Base-by-base conservation (phyloP, 2,797 vertebrate genomes). In the Falco peregrinus region DNA sequence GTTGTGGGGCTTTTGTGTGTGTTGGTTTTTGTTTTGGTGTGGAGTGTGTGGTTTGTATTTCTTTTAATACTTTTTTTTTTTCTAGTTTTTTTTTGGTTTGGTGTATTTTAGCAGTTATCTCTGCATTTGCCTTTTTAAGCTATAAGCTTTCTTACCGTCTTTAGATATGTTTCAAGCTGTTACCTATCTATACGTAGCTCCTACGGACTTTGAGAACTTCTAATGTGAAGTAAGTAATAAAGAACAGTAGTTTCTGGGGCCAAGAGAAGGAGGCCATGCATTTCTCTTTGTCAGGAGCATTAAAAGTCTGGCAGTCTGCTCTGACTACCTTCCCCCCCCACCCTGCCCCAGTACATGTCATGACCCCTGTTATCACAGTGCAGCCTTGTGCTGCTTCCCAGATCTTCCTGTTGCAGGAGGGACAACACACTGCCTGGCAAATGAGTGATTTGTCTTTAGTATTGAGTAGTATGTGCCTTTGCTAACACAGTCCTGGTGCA, bases 21-120 rank as follows among this genome's bases (percentile, higher is more conserved):
- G 0, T 5, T 50, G 16, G 11, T 10, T 71, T 43, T 26, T 21
- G 2, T 43, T 82, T 78, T 39, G 16, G 1, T 43, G 9, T 78
- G 33, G 13, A 28, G 3, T 26, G 26, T 48, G 22, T 41, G 19
- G 41, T 29, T 75, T 77, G 20, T 10, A 0, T n/a, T 77, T 60
- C 53, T 65, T 50, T 16, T 2, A 17, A 2, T 25, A 4, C 16
- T 57, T 57, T 75, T 75, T 57, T 57, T 57, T 57, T 75, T 70
- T 3, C 11, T 50, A 7, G 1, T 0, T 8, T 45, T 59, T 41
- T 59, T 45, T 70, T 2, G 0, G 15, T 54, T 75, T 24, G 2
- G 4, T 10, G 33, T 54, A 56, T 80, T 61, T 65, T 69, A 53
- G 26, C 5, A 29, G 39, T 71, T 91, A 21, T 24, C 41, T 85